Evolutionary conservation across 2,797 vertebrate genomes (phyloP), one percentile per base, ranked within the genome.

Genomic region (Halcyon leucocephala): DNA sequence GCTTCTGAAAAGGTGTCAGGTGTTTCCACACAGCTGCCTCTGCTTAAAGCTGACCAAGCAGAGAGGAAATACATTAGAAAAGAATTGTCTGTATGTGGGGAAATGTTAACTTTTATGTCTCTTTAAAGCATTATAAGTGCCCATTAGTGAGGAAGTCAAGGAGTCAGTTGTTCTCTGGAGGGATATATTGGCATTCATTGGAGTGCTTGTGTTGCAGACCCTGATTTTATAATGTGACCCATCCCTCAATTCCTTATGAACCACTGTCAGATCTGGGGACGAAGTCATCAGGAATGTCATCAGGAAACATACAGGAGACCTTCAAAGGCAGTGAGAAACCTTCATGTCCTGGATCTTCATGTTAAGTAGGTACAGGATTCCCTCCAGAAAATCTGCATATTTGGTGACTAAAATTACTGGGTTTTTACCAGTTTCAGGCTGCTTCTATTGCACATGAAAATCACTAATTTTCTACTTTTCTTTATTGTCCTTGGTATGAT

Each of bases 141-240:
- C 86, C 73, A 90, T 96, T 97, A 96, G 79, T 29, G 70, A 96
- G 95, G 87, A 95, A 95, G 84, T 67, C 54, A 89, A 89, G 85
- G 95, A 93, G 62, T 86, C 90, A 18, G n/a, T 69, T 89, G 37
- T 89, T 91, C 87, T 83, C 60, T 22, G 51, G 71, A 92, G 87
- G 22, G 33, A 65, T 28, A 20, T 33, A 57, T 70, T 74, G 82
- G 37, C 65, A n/a, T 58, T 89, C 37, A 26, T n/a, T 72, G 49
- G 10, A 55, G 39, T 70, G 42, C 35, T 64, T 83, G 48, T 60
- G 24, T 65, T 72, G 77, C 66, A 86, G 55, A 46, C 17, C 17
- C 35, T 79, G 46, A 77, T 44, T 76, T 86, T 82, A 39, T 64
- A 72, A 82, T 6, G 21, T 64, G 64, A 51, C 25, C 26, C 22